A percentile compares a stretch with the other conserved stretches of the same genome.
Evolutionary conservation across 2,797 vertebrate genomes (phyloP).

Genomic region (Percopsis omiscomaycus): DNA sequence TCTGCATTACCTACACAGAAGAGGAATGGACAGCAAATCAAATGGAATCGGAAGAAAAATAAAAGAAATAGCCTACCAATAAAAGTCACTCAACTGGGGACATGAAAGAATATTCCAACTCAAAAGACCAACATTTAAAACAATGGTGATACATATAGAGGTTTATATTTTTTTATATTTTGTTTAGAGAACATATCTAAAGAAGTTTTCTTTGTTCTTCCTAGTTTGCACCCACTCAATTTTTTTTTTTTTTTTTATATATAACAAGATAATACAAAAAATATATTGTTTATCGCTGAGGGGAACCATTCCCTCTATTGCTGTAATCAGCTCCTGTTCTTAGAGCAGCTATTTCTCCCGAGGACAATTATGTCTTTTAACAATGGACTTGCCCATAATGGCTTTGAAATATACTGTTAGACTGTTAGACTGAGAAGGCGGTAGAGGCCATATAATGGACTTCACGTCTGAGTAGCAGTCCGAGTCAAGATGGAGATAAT

Average conservation of each 20-base stretch:
- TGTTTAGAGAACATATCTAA: constrained; percentile 33
- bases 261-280: constrained; percentile 48
- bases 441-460: constrained; percentile 50
- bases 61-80: constrained; percentile 45
- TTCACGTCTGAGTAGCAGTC: constrained; percentile 55
- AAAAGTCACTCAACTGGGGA: constrained; percentile 39
- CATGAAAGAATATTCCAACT: constrained; percentile 24
- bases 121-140: constrained; percentile 49
- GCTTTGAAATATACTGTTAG: constrained; percentile 43
- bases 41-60: constrained; percentile 62
- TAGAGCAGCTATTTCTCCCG: constrained; percentile 55
- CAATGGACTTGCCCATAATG: constrained; percentile 52
- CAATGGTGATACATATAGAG: constrained; percentile 48
- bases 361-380: constrained; percentile 58
- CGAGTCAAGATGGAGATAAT: constrained; percentile 42
- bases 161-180: constrained; percentile 35
- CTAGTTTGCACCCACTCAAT: constrained; percentile 22
- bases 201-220: constrained; percentile 20
- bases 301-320: constrained; percentile 21
- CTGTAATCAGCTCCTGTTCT: constrained; percentile 44
- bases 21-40: constrained; percentile 56
- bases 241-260: constrained; percentile 10
- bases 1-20: constrained; percentile 46
- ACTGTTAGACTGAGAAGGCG: constrained; percentile 47
- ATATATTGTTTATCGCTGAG: constrained; percentile 32